phyloP scores from a whole-genome alignment of 2,888 invertebrate species.

The Pantelozetes paolii region DNA sequence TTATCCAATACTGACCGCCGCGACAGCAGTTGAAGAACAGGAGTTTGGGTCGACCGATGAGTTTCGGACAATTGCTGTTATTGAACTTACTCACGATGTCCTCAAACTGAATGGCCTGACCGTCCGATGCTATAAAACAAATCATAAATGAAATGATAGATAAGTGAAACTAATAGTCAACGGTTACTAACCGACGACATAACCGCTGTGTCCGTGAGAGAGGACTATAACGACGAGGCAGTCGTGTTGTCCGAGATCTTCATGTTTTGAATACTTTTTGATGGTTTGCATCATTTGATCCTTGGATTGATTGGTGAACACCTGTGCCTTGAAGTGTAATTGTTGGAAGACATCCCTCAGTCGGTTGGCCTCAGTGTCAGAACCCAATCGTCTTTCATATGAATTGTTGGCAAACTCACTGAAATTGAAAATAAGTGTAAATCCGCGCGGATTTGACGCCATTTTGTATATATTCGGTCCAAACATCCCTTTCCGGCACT shows the following conservation, averaged over 20 bases:
- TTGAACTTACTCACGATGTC: conserved; percentile 45
- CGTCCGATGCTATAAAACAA: conserved; percentile 41
- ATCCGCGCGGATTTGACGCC: conserved; percentile 44
- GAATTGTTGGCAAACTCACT: conserved; percentile 40
- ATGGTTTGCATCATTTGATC: conserved; percentile 37
- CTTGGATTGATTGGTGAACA: conserved; percentile 28
- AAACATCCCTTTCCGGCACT: background rate
- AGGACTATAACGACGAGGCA: conserved; percentile 45
- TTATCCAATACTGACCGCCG: conserved; percentile 42
- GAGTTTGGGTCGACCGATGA: conserved; percentile 46
- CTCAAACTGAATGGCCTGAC: conserved; percentile 38
- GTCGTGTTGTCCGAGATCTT: conserved; percentile 40
- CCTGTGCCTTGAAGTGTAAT: conserved; percentile 41
- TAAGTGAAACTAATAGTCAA: background rate
- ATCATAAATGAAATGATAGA: no score
- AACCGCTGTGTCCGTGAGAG: conserved; percentile 45
- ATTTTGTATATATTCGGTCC: conserved; percentile 43
- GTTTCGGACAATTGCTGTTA: conserved; percentile 44
- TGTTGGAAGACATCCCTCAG: conserved; percentile 41
- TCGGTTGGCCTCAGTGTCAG: conserved; percentile 43
- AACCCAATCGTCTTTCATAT: conserved; percentile 39
- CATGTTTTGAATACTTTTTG: conserved; percentile 28
- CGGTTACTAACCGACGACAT: conserved; percentile 31
- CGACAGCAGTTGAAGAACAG: conserved; percentile 47
- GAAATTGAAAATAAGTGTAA: conserved; percentile 46